A percentile compares a stretch with the other conserved stretches of the same genome.
Evolutionary conservation across 2,113 vertebrate genomes (phyloP).

Genomic region (Vombatus ursinus): DNA sequence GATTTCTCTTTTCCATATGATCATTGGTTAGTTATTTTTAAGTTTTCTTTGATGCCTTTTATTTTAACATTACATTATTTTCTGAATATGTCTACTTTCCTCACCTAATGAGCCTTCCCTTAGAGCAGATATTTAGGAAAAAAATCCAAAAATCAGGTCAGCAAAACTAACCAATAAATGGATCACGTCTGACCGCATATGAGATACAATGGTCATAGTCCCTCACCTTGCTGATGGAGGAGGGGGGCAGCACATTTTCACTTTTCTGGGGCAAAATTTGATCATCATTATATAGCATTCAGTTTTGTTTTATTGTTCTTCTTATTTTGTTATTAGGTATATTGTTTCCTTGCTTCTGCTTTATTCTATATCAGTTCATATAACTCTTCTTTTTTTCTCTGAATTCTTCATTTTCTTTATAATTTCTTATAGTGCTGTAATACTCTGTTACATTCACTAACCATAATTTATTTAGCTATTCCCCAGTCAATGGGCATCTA

Average conservation of each 20-base stretch:
- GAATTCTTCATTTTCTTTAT: background rate
- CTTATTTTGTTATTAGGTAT: background rate
- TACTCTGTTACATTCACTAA: background rate
- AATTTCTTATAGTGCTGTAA: background rate
- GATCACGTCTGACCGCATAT: background rate
- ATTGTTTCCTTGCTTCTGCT: background rate
- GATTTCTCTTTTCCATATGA: conserved; percentile 1
- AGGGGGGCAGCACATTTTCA: background rate
- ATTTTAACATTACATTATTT: background rate
- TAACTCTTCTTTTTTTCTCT: background rate
- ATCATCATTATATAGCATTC: background rate
- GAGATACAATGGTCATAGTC: background rate
- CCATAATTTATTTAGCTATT: background rate
- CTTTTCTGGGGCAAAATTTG: background rate
- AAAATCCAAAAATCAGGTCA: background rate
- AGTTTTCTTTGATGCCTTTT: background rate
- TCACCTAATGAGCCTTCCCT: background rate
- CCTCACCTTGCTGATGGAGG: background rate
- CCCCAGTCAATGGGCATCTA: background rate
- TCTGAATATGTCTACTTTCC: background rate
- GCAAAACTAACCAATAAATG: background rate
- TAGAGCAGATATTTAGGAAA: background rate
- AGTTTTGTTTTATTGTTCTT: background rate
- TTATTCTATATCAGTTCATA: background rate
- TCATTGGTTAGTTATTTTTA: conserved; percentile 6